Evolutionary conservation across 2,113 vertebrate species (phyloP), one percentile per base, ranked within the genome.

Genomic region (Chlorodrepanis virens): DNA sequence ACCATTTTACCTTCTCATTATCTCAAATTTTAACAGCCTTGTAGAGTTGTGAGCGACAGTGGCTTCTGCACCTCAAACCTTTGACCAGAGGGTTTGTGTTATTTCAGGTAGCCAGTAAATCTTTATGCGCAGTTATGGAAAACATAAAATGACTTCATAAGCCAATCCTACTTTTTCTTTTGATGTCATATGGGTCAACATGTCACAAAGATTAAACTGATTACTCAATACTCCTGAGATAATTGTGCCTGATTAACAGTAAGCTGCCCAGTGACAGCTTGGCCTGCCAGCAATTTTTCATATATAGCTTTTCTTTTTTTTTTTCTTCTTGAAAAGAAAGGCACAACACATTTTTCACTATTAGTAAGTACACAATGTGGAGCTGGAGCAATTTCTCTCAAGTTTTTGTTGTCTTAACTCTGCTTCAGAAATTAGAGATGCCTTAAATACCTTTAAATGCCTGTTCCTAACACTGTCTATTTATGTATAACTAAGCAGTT

Each of bases 211-310:
- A 87, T 45, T 93, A 67, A 89, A 59, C 45, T 83, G 78, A 96
- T 96, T 97, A 92, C 92, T 87, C 79, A 96, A 68, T 97, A 69
- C 90, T 80, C 83, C 77, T 95, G 93, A 95, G 86, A 85, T 80
- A 39, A 77, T 91, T 87, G 21, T 72, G 40, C 47, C 25, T 91
- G 67, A 83, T 88, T 87, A 95, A 76, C 45, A 65, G 42, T 68
- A 80, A 67, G 14, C 49, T 92, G 40, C 56, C 45, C 59, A 81
- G 45, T 83, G 67, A 70, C 67, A 37, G 23, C 42, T 69, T 85
- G 53, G 44, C 72, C 53, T 69, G 42, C 2, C 45, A 65, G 49
- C 65, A 84, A 72, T 93, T 64, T 89, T 17, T 96, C 45, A 65
- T 61, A 25, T 5, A 8, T 12, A 84, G 5, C 6, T 39, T 21